Evolutionary conservation across 2,113 vertebrate genomes (phyloP).

Genomic region (Crotalus viridis): DNA sequence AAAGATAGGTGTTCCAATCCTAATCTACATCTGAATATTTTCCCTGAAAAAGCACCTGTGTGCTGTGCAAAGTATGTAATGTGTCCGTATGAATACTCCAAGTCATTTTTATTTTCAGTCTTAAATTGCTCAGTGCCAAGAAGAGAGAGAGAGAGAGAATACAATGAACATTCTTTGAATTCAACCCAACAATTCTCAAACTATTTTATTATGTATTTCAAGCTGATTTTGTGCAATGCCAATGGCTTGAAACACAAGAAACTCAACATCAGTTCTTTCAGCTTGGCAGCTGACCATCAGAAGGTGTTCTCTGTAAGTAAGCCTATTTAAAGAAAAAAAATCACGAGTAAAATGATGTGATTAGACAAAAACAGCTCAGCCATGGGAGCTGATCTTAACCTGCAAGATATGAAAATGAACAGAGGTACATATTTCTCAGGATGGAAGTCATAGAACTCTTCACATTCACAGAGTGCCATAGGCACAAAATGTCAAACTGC

Average conservation of each 20-base stretch:
- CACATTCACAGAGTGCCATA: neutral
- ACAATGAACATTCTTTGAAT: neutral
- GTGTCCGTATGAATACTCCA: neutral
- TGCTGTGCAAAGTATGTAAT: neutral
- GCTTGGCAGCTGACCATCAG: neutral
- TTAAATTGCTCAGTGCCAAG: neutral
- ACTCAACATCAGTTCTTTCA: neutral
- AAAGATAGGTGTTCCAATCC: neutral
- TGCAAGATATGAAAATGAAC: neutral
- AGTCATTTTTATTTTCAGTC: neutral
- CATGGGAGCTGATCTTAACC: neutral
- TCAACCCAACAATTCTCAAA: neutral
- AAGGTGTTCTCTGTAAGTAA: neutral
- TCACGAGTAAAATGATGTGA: neutral
- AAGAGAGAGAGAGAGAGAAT: neutral
- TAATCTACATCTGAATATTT: neutral
- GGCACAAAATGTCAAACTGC: neutral
- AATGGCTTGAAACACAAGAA: neutral
- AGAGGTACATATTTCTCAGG: neutral
- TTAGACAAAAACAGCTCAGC: neutral
- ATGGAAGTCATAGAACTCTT: neutral
- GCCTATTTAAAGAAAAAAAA: conserved; percentile 6
- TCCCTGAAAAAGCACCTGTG: neutral
- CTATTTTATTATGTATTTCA: neutral
- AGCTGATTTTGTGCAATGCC: neutral